Base-by-base conservation (phyloP, 2,888 invertebrate species). In the Cosmopolites sordidus region DNA sequence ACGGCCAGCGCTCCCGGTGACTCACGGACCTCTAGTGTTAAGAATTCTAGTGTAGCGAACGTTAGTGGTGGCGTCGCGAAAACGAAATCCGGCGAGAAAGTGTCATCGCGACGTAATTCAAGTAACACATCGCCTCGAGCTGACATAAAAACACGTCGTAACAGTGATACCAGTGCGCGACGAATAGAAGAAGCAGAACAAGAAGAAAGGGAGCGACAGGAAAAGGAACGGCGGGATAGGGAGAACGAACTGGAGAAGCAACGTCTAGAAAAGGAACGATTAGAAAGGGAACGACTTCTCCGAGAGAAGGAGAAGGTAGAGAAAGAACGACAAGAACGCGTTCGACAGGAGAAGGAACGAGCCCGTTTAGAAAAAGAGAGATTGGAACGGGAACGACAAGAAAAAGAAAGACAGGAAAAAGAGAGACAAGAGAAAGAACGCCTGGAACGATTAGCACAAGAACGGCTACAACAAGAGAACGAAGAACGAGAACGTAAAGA, bases 351-450 rank as follows among this genome's bases (percentile, higher is more conserved):
- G 48, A 2, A 12, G 14, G 49, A 49, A n/a, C 45, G 42, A 9
- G 41, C 38, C 4, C 18, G 38, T n/a, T 61, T 63, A 48, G 69
- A 70, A 61, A 63, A 68, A 54, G 72, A 73, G 52, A 72, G 76
- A 17, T 66, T 64, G 37, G 75, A 76, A 58, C 75, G 73, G 65
- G 69, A 75, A 60, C 74, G 67, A 48, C 70, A 62, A 15, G 65
- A 67, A 58, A 62, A 60, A 43, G 76, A 76, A 30, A 70, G 70
- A 54, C 41, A 56, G 12, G 65, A 66, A 52, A 63, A 61, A 72
- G 48, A 77, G 71, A 60, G 61, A 59, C 9, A 75, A 72, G 72
- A 72, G 58, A 56, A 60, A 16, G 70, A 70, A 51, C 63, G 61
- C 49, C 62, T 64, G 39, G 76, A 76, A 29, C 70, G 70, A 54